Evolutionary conservation across 2,113 vertebrate genomes (phyloP).

Genomic region (Gorilla gorilla): DNA sequence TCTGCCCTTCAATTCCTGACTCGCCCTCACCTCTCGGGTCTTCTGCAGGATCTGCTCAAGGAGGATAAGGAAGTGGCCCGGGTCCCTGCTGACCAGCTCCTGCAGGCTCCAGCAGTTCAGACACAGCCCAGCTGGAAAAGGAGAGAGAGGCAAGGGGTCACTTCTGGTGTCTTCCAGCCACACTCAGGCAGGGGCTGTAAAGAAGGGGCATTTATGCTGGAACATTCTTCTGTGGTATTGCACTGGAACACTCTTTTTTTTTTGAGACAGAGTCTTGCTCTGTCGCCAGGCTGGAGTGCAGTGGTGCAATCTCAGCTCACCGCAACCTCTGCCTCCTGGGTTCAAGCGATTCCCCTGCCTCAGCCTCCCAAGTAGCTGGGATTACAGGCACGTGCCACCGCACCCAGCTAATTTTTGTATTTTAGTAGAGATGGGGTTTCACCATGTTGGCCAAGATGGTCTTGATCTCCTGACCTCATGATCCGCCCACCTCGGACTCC

Average conservation of each 20-base stretch:
- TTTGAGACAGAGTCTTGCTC: too few relatives aligned
- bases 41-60: slow-evolving; percentile 94
- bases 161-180: background rate
- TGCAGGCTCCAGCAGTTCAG: slow-evolving; percentile 98
- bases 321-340: too few relatives aligned
- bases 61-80: slow-evolving; percentile 94
- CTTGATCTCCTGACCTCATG: too few relatives aligned
- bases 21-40: slow-evolving; percentile 89
- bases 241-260: too few relatives aligned
- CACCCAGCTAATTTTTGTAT: too few relatives aligned
- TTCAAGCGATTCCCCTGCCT: too few relatives aligned
- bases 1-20: background rate
- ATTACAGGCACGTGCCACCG: too few relatives aligned
- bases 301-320: too few relatives aligned
- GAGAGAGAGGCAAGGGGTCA: slow-evolving; percentile 53
- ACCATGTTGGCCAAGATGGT: too few relatives aligned
- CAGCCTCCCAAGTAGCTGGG: too few relatives aligned
- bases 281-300: too few relatives aligned
- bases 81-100: slow-evolving; percentile 95
- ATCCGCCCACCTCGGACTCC: fast-evolving
- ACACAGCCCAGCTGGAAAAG: slow-evolving; percentile 88
- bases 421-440: too few relatives aligned
- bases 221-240: background rate
- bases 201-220: background rate
- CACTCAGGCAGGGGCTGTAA: background rate